These are phyloP conservation scores for Muscidifurax raptorellus DNA, from an alignment of 1,140 invertebrate genomes.

Conservation along the genomic window DNA sequence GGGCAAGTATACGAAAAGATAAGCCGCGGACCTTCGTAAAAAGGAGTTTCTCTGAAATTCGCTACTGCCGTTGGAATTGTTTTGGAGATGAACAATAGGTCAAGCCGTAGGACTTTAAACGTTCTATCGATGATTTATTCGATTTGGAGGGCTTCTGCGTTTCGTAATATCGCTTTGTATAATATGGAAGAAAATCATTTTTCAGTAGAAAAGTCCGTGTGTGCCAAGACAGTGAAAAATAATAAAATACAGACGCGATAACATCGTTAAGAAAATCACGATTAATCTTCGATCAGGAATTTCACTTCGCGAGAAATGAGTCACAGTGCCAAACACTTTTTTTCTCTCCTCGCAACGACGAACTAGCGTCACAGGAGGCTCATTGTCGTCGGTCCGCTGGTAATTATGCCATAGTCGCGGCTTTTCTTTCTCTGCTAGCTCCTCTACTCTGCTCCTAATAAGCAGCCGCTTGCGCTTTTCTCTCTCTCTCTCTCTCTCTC, in stretches of 20 bases:
- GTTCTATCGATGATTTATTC: too few relatives aligned
- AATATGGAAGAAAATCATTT: background rate
- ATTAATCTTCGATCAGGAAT: too few relatives aligned
- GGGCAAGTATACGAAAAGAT: too few relatives aligned
- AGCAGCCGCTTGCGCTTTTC: background rate
- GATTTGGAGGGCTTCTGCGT: too few relatives aligned
- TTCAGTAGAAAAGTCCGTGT: background rate
- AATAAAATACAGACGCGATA: background rate
- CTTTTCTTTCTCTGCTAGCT: background rate
- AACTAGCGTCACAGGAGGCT: background rate
- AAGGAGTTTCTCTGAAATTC: background rate
- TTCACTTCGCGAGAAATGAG: background rate
- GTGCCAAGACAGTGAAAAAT: background rate
- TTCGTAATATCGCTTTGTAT: too few relatives aligned
- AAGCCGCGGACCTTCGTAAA: background rate
- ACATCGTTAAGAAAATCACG: background rate
- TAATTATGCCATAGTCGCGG: constrained; percentile 30
- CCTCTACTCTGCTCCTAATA: constrained; percentile 8
- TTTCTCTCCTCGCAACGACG: background rate
- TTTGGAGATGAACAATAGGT: background rate
- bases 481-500: background rate
- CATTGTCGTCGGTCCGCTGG: background rate
- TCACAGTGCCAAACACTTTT: background rate
- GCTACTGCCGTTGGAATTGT: background rate
- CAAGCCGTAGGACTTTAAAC: too few relatives aligned